Base-by-base conservation (phyloP, 2,888 invertebrate genomes). In the Allacma fusca region DNA sequence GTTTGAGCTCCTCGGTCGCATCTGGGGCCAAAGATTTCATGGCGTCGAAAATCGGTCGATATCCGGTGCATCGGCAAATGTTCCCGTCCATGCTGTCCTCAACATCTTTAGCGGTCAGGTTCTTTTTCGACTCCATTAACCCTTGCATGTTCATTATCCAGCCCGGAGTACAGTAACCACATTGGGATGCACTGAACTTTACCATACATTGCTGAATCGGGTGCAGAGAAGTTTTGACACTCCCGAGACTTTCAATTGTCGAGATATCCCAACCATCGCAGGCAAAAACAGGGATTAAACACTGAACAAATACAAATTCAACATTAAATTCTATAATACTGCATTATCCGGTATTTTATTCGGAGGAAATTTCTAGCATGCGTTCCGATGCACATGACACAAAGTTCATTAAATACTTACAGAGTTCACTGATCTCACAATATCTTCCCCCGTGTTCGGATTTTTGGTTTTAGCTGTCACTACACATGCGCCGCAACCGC, bases 61-160 rank as follows among this genome's bases (percentile, higher is more conserved):
- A 94, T 0, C 94, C 94, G 0, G 93, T 93, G 84, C 93, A 93
- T 77, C 93, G 88, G 82, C 93, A 93, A 23, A 92, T 89, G 82
- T 92, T 57, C 21, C 72, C 72, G 50, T 72, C 72, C 34, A 59
- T 13, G 21, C 57, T 29, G 9, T 72, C 72, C 21, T 72, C 72
- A n/a, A 72, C 28, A 13, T 72, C 72, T 21, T 72, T 26, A 9
- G n/a, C 28, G 1, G 29, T 12, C 1, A 62, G 16, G 4, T 21
- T n/a, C 21, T 34, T 62, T 34, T 72, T 59, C 0, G 72, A 28
- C 28, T 70, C 24, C 50, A 70, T 70, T 57, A 57, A 50, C 24
- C 76, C 84, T 83, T 86, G 85, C 86, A 87, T 86, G 79, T 84
- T 85, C 85, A 87, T 87, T 77, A 88, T 86, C 85, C 87, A 87